Base-by-base conservation (phyloP, 2,113 vertebrate genomes). In the Lynx canadensis region DNA sequence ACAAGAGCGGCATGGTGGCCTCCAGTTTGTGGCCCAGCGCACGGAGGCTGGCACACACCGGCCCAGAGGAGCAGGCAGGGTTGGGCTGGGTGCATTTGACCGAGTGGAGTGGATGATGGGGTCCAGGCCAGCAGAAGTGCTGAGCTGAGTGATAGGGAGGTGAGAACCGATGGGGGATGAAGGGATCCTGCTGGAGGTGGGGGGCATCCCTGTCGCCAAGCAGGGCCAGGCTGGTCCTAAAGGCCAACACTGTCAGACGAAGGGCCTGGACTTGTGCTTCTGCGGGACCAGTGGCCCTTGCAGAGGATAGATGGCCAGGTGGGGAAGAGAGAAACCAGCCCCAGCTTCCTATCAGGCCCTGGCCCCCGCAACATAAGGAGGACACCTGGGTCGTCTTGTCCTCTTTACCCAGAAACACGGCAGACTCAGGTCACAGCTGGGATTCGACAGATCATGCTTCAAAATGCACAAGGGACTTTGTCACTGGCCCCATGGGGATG, bases 11-110 rank as follows among this genome's bases (percentile, higher is more conserved):
- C 4, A 4, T 36, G 16, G 29, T 48, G 19, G 0, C 36, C 38
- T 25, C 27, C 2, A 13, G 4, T 69, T 45, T 71, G 52, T 41
- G 33, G 36, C 31, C 4, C 4, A 10, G 13, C 29, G 3, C 4
- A 0, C 27, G 23, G n/a, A 27, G 41, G 25, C 0, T 1, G 3
- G 23, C 5, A 27, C 27, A 4, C 74, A 31, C 27, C 1, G 29
- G 66, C 15, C 18, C 36, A 5, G 12, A 19, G 27, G 31, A 50
- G 7, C 8, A 8, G 79, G 66, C 21, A 8, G 19, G 6, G 48
- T 8, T 6, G 21, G 38, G 21, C 65, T 25, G 23, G 85, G 29
- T 7, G 4, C 2, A 45, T 21, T 27, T n/a, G 10, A 66, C 16
- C 10, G 66, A 81, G 16, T 0, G 0, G 14, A 33, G 27, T n/a